A percentile compares a stretch with the other conserved stretches of the same genome.
These are phyloP conservation scores for Polylopha cassiicola DNA, from an alignment of 2,888 invertebrate genomes.

Conservation along the genomic window DNA sequence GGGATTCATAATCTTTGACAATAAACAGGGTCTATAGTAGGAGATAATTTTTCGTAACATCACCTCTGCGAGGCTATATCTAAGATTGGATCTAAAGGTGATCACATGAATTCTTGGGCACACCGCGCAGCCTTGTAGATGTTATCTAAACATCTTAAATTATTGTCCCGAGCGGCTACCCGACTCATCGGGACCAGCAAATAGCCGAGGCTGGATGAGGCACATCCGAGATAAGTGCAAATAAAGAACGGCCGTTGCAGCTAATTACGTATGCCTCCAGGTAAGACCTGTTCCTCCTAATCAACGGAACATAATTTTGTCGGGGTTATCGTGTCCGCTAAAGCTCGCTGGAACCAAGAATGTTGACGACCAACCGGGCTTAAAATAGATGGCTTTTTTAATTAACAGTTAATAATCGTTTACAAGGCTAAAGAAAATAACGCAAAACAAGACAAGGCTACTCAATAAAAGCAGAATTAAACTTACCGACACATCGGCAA, in stretches of 20 bases:
- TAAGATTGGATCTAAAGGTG: constrained; percentile 70
- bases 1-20: constrained; percentile 59
- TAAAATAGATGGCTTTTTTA: too few species aligned
- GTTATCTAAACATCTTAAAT: constrained; percentile 74
- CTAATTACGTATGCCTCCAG: constrained; percentile 16
- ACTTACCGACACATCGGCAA: not conserved
- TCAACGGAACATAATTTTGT: constrained; percentile 15
- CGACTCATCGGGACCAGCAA: constrained; percentile 54
- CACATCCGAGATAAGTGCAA: constrained; percentile 26
- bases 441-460: too few species aligned
- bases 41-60: constrained; percentile 69
- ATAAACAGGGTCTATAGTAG: constrained; percentile 49
- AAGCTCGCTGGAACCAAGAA: too few species aligned
- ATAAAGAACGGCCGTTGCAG: constrained; percentile 6
- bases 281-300: constrained; percentile 14
- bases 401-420: too few species aligned
- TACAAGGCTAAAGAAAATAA: too few species aligned
- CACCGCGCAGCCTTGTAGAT: constrained; percentile 70
- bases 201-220: constrained; percentile 48
- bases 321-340: constrained; percentile 12
- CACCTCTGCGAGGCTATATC: constrained; percentile 62
- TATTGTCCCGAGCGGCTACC: constrained; percentile 66
- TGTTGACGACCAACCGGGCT: too few species aligned
- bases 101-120: constrained; percentile 73
- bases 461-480: too few species aligned